Conservation (phyloP, 1,140 invertebrate species). For the Drusus annulatus region DNA sequence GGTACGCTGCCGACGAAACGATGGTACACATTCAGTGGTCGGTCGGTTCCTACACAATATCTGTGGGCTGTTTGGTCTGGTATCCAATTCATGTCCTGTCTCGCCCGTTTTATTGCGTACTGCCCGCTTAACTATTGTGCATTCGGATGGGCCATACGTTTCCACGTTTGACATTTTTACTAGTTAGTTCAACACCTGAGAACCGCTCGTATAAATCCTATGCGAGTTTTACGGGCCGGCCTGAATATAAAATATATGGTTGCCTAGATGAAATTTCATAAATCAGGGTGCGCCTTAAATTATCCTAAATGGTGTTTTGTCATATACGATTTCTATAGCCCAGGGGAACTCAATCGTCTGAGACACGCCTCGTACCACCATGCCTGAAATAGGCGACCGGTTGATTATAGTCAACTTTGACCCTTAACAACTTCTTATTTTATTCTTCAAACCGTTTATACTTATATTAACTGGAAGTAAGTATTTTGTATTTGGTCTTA, state of each 20-base stretch:
- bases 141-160: conserved; percentile 50
- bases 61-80: neutral
- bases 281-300: conserved; percentile 49
- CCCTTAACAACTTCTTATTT: too few species aligned
- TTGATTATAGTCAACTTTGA: neutral
- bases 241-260: conserved; percentile 56
- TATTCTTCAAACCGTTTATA: too few species aligned
- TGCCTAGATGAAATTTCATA: conserved; percentile 53
- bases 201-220: conserved; percentile 56
- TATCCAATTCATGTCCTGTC: neutral
- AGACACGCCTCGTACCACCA: neutral
- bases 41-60: too few species aligned
- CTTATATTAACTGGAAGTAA: too few species aligned
- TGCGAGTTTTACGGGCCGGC: conserved; percentile 53
- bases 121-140: conserved; percentile 51
- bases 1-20: too few species aligned
- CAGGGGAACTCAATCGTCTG: neutral
- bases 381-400: neutral
- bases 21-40: too few species aligned
- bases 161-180: conserved; percentile 58
- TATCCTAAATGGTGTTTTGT: conserved; percentile 37
- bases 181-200: conserved; percentile 59
- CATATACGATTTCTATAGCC: conserved; percentile 32
- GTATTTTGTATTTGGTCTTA: too few species aligned
- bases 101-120: conserved; percentile 40